These are phyloP conservation scores for Poecilia wingei DNA, from an alignment of 2,797 vertebrate genomes.

Conservation along the genomic window DNA sequence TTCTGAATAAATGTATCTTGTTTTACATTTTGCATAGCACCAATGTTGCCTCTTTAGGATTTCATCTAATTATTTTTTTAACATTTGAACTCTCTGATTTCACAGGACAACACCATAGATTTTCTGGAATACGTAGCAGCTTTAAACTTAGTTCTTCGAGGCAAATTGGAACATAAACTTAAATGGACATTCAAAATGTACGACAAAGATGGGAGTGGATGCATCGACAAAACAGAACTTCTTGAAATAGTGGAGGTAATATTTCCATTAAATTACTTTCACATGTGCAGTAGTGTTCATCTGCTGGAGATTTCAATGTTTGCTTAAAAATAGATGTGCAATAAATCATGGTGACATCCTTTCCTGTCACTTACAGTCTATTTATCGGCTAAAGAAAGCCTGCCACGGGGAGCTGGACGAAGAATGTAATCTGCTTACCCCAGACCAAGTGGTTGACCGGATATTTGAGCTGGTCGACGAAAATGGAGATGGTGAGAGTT, in stretches of 20 bases:
- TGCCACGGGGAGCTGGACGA: slow-evolving; percentile 85
- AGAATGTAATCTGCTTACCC: slow-evolving; percentile 85
- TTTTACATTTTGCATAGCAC: background rate
- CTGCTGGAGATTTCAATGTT: background rate
- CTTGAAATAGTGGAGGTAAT: slow-evolving; percentile 85
- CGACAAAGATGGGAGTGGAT: slow-evolving; percentile 95
- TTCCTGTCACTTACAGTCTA: slow-evolving; percentile 82
- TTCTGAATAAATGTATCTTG: background rate
- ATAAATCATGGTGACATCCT: slow-evolving; percentile 17
- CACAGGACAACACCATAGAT: slow-evolving; percentile 95
- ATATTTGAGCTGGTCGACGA: slow-evolving; percentile 97
- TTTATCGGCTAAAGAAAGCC: slow-evolving; percentile 93
- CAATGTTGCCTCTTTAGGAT: background rate
- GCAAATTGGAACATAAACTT: slow-evolving; percentile 94
- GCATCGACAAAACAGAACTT: slow-evolving; percentile 93
- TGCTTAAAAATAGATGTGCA: background rate
- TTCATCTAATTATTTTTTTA: slow-evolving; percentile 3
- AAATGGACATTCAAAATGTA: slow-evolving; percentile 98
- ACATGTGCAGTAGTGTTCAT: background rate
- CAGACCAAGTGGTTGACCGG: slow-evolving; percentile 94
- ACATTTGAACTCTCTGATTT: slow-evolving; percentile 8
- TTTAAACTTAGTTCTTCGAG: slow-evolving; percentile 92
- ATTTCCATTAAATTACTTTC: background rate
- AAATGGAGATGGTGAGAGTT: slow-evolving; percentile 91
- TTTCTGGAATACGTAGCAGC: slow-evolving; percentile 96